Conservation (phyloP, 2,888 invertebrate genomes). For the Cinara cedri region DNA sequence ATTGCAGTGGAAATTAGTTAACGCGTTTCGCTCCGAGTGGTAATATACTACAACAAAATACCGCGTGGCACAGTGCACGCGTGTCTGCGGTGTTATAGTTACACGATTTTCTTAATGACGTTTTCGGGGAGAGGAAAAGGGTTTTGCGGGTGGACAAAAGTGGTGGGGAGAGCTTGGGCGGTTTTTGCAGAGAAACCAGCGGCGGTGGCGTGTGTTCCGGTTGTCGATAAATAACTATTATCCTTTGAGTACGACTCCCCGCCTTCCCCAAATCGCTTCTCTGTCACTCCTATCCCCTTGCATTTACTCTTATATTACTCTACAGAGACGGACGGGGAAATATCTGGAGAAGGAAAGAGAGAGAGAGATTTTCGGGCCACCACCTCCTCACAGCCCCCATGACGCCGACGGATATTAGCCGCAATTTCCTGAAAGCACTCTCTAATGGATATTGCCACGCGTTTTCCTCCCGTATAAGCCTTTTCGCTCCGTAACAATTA, state of each 20-base stretch:
- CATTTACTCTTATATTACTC: no score
- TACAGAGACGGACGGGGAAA: no score
- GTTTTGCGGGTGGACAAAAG: not conserved
- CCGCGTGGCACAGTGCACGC: no score
- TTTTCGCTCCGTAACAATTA: slow-evolving; percentile 36
- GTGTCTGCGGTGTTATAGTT: no score
- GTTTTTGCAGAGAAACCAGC: no score
- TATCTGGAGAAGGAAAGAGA: no score
- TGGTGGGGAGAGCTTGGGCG: not conserved
- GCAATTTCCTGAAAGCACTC: slow-evolving; percentile 45
- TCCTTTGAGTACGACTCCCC: slow-evolving; percentile 32
- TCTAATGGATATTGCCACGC: slow-evolving; percentile 44
- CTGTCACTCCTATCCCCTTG: no score
- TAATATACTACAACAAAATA: no score
- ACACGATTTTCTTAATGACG: not conserved
- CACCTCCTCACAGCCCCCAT: not conserved
- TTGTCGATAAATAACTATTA: slow-evolving; percentile 53
- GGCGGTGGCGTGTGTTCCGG: not conserved
- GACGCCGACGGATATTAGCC: slow-evolving; percentile 37
- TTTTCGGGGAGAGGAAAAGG: not conserved
- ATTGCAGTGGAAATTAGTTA: no score
- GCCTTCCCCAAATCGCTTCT: not conserved
- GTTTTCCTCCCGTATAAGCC: slow-evolving; percentile 1
- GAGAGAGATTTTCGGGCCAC: no score
- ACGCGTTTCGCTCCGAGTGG: no score